A percentile compares a stretch with the other conserved stretches of the same genome.
Evolutionary conservation across 2,797 vertebrate species (phyloP).

Genomic region (Anguilla pacifica): DNA sequence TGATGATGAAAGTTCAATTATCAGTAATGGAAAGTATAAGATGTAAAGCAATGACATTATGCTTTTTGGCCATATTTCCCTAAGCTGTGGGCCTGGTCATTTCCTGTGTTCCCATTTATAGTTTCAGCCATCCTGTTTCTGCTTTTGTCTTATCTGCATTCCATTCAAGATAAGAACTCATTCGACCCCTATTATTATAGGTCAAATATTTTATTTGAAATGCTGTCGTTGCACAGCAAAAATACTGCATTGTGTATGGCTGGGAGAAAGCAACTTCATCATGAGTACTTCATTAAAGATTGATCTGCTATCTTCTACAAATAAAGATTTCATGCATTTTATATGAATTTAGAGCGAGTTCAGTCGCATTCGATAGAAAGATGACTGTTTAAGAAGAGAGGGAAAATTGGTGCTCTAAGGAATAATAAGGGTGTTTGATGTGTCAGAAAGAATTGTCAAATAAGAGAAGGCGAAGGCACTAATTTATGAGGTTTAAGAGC

Average conservation of each 20-base stretch:
- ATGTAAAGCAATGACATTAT: not conserved
- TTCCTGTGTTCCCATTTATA: not conserved
- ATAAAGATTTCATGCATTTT: not conserved
- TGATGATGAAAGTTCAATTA: too few relatives aligned
- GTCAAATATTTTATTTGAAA: not conserved
- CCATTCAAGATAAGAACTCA: not conserved
- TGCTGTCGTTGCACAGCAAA: not conserved
- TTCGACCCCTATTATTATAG: not conserved
- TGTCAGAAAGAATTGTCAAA: not conserved
- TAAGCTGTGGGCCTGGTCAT: not conserved
- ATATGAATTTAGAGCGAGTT: not conserved
- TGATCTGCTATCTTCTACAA: not conserved
- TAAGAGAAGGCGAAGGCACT: too few relatives aligned
- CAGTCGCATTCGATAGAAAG: not conserved
- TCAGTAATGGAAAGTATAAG: too few relatives aligned
- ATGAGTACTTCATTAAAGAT: not conserved
- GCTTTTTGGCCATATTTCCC: not conserved
- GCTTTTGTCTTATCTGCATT: not conserved
- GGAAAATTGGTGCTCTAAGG: not conserved
- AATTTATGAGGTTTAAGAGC: not conserved
- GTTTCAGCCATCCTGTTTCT: not conserved
- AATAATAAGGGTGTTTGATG: not conserved
- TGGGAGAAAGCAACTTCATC: not conserved
- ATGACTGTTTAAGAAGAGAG: not conserved
- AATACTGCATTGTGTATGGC: not conserved